A percentile compares a stretch with the other conserved stretches of the same genome.
Evolutionary conservation across 2,888 invertebrate species (phyloP).

Genomic region (Neocrepidodera transversa): DNA sequence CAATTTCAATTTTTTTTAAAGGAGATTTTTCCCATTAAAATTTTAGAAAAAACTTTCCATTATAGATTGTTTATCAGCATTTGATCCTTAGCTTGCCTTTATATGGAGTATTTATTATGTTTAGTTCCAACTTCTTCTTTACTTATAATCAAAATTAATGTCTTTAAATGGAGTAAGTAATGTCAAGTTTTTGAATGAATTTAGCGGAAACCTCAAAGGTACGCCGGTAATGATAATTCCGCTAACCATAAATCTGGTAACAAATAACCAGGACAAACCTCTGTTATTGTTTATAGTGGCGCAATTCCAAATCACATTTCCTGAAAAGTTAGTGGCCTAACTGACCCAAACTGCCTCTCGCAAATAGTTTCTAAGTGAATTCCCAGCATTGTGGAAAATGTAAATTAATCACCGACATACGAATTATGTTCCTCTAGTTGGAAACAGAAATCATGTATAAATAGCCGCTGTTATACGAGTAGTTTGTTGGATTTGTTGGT

Average conservation of each 20-base stretch:
- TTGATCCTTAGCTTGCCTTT: no score
- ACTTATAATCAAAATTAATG: no score
- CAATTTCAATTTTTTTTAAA: no score
- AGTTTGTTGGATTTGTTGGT: constrained; percentile 30
- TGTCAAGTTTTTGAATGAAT: no score
- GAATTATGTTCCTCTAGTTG: constrained; percentile 32
- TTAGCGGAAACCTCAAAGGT: constrained; percentile 8
- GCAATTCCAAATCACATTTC: constrained; percentile 36
- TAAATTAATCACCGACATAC: constrained; percentile 39
- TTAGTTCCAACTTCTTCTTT: no score
- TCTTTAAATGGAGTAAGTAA: no score
- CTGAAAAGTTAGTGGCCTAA: constrained; percentile 37
- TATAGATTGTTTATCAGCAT: no score
- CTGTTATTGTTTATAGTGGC: constrained; percentile 32
- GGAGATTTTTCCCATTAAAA: no score
- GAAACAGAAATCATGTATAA: constrained; percentile 32
- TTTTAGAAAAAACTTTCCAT: no score
- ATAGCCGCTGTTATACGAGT: constrained; percentile 25
- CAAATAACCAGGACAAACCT: constrained; percentile 25
- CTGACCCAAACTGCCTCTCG: constrained; percentile 39
- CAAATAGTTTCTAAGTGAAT: constrained; percentile 38
- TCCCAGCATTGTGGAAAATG: constrained; percentile 38
- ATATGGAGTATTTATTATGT: no score
- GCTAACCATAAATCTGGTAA: constrained; percentile 27
- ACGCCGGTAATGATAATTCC: background rate